These are phyloP conservation scores for Sitta europaea DNA, from an alignment of 2,113 vertebrate genomes.

Conservation along the genomic window DNA sequence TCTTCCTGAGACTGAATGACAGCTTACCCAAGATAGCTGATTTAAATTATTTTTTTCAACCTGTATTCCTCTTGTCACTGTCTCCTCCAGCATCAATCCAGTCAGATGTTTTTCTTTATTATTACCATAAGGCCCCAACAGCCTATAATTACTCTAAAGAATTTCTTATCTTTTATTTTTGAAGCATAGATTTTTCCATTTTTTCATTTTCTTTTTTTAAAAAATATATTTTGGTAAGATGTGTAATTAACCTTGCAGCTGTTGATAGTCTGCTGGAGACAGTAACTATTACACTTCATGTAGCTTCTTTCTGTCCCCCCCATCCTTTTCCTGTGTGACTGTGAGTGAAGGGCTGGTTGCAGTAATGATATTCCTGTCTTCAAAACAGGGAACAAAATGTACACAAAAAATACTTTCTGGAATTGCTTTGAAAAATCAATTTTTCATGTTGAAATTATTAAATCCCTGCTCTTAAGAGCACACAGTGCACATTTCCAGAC, in stretches of 20 bases:
- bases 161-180: conserved; percentile 74
- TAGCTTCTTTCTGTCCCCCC: neutral
- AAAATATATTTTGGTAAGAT: conserved; percentile 36
- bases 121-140: conserved; percentile 63
- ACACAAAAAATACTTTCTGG: neutral
- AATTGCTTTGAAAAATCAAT: conserved; percentile 3
- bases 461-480: neutral
- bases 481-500: neutral
- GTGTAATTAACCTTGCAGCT: conserved; percentile 72
- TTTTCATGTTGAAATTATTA: conserved; percentile 21
- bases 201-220: neutral
- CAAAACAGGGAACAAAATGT: neutral
- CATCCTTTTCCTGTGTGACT: neutral
- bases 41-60: conserved; percentile 86
- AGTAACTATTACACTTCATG: neutral
- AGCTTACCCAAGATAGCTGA: conserved; percentile 83
- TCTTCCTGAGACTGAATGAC: conserved; percentile 85
- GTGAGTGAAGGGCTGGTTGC: neutral
- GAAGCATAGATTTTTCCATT: conserved; percentile 56
- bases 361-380: neutral
- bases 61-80: conserved; percentile 72
- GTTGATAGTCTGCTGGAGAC: conserved; percentile 37
- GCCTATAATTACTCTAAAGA: conserved; percentile 77
- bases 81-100: conserved; percentile 80
- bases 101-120: conserved; percentile 81